Conservation (phyloP, 2,113 vertebrate species). For the Thunnus thynnus region DNA sequence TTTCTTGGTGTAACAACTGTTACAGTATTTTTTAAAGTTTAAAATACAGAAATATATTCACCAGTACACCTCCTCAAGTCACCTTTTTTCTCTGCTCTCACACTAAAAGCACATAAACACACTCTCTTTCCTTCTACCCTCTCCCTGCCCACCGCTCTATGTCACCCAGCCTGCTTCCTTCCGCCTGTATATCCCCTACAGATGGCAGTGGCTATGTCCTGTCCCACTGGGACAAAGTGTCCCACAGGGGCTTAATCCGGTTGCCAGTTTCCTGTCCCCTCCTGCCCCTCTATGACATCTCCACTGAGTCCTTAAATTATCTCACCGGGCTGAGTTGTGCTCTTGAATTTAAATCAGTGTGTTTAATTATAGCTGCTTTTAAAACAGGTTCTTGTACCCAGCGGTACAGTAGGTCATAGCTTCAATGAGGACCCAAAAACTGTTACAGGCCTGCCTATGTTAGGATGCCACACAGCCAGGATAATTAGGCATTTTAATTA, state of each 20-base stretch:
- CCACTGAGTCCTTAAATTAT: slow-evolving; percentile 58
- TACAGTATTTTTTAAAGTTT: not conserved
- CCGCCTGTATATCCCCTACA: slow-evolving; percentile 46
- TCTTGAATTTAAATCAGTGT: slow-evolving; percentile 64
- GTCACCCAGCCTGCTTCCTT: slow-evolving; percentile 43
- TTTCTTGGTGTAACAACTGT: not conserved
- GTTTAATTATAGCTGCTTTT: slow-evolving; percentile 63
- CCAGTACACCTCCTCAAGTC: not conserved
- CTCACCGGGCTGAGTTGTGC: slow-evolving; percentile 30
- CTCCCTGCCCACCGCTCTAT: slow-evolving; percentile 6
- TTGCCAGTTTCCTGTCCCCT: slow-evolving; percentile 69
- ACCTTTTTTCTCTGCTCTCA: not conserved
- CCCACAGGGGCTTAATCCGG: slow-evolving; percentile 59
- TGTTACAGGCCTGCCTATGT: slow-evolving; percentile 37
- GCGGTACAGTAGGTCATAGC: slow-evolving; percentile 36
- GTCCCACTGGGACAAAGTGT: slow-evolving; percentile 54
- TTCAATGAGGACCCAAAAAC: slow-evolving; percentile 41
- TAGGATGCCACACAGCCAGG: slow-evolving; percentile 35
- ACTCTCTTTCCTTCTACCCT: not conserved
- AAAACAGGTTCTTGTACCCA: slow-evolving; percentile 41
- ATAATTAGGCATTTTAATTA: slow-evolving; percentile 66
- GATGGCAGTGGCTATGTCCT: slow-evolving; percentile 57
- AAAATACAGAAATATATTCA: not conserved
- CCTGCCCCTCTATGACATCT: slow-evolving; percentile 51
- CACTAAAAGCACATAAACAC: not conserved